These are phyloP conservation scores for Ameiurus melas DNA, from an alignment of 2,113 vertebrate species.

Conservation along the genomic window DNA sequence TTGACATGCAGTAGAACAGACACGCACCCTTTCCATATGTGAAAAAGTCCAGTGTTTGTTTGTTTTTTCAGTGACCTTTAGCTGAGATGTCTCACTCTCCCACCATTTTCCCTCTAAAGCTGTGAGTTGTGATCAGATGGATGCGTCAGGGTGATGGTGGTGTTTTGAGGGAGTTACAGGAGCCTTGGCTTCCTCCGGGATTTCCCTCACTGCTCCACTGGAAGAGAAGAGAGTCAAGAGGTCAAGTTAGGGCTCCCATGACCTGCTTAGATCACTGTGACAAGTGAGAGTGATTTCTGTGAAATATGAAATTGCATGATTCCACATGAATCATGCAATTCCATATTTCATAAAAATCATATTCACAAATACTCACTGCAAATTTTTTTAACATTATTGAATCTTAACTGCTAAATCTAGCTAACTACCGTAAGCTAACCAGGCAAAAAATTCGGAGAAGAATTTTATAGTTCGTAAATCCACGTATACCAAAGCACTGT, in stretches of 20 bases:
- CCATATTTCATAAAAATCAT: too few relatives aligned
- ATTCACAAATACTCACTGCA: too few relatives aligned
- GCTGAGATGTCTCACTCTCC: slow-evolving; percentile 15
- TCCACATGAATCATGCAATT: too few relatives aligned
- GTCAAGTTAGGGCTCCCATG: slow-evolving; percentile 1
- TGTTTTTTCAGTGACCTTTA: slow-evolving; percentile 33
- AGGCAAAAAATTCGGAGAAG: not conserved
- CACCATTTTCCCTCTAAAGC: not conserved
- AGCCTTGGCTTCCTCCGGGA: slow-evolving; percentile 49
- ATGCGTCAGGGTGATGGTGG: slow-evolving; percentile 49
- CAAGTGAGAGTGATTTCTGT: too few relatives aligned
- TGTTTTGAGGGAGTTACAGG: slow-evolving; percentile 54
- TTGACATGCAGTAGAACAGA: slow-evolving; percentile 51
- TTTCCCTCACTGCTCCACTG: slow-evolving; percentile 51
- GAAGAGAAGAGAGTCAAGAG: slow-evolving; percentile 33
- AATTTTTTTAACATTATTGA: too few relatives aligned
- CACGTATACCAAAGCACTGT: too few relatives aligned
- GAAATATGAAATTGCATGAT: not conserved
- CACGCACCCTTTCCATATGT: slow-evolving; percentile 12
- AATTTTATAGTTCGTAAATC: not conserved
- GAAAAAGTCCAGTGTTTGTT: slow-evolving; percentile 27
- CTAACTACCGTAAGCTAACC: not conserved
- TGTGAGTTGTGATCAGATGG: not conserved
- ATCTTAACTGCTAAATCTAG: not conserved
- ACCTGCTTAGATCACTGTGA: not conserved